Evolutionary conservation across 2,113 vertebrate genomes (phyloP).

Genomic region (Strix uralensis): DNA sequence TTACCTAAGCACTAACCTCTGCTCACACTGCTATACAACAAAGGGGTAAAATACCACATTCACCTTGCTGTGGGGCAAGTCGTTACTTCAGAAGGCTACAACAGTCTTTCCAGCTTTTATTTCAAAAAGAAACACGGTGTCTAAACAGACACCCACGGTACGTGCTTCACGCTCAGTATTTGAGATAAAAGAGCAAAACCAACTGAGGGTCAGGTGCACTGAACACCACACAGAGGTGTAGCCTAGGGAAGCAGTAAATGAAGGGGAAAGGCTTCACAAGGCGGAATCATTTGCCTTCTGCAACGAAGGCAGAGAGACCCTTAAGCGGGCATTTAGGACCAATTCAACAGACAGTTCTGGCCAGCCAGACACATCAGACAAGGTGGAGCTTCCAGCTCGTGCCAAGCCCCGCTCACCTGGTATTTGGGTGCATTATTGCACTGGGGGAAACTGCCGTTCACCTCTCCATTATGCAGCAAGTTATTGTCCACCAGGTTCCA

Average conservation of each 20-base stretch:
- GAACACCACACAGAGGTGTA: not conserved
- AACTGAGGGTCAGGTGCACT: not conserved
- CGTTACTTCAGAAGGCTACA: not conserved
- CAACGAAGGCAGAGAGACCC: not conserved
- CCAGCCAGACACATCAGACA: not conserved
- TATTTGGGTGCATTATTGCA: constrained; percentile 99
- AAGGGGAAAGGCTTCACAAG: not conserved
- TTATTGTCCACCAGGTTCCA: constrained; percentile 99
- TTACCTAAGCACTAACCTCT: not conserved
- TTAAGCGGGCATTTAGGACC: not conserved
- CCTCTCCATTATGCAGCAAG: constrained; percentile 95
- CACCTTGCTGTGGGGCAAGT: not conserved
- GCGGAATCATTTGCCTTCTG: not conserved
- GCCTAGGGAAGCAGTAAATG: not conserved
- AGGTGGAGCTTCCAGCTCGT: not conserved
- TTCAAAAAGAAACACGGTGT: not conserved
- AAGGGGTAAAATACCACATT: not conserved
- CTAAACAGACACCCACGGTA: not conserved
- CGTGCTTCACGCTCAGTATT: not conserved
- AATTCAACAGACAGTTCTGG: not conserved
- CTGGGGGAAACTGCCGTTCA: constrained; percentile 96
- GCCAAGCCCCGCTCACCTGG: constrained; percentile 79
- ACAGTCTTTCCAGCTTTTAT: not conserved
- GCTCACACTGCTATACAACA: not conserved
- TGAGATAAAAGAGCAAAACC: not conserved